Percentiles rank a stretch among this genome's conserved stretches.
These are phyloP conservation scores for Petrophora chlorosata DNA, from an alignment of 2,888 invertebrate species.

Conservation along the genomic window DNA sequence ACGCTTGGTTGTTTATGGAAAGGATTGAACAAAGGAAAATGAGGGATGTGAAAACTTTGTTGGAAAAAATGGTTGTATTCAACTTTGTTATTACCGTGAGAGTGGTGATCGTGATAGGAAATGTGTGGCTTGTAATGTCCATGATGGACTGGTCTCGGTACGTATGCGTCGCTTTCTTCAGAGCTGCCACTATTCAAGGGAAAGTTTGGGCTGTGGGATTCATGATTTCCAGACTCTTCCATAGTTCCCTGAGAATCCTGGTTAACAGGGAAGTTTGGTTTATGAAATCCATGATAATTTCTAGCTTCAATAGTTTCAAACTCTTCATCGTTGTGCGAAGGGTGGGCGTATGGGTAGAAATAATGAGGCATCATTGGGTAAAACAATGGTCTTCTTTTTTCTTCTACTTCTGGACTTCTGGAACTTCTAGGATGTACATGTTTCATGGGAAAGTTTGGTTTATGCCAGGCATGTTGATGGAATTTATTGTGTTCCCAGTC, in stretches of 20 bases:
- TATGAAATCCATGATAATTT: constrained; percentile 1
- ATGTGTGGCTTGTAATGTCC: background rate
- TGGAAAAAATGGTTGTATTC: no score
- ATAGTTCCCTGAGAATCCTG: background rate
- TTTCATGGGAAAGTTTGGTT: background rate
- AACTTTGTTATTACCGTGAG: no score
- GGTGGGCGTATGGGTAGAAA: constrained; percentile 8
- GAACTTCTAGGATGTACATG: background rate
- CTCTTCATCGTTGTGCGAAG: constrained; percentile 14
- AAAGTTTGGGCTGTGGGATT: constrained; percentile 1
- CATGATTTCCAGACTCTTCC: background rate
- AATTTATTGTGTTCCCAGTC: background rate
- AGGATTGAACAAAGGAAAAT: no score
- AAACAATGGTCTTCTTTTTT: constrained; percentile 16
- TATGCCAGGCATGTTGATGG: background rate
- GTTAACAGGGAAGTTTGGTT: background rate
- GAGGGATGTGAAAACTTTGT: no score
- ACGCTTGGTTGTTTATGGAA: no score
- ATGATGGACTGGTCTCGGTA: background rate
- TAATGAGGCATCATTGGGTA: constrained; percentile 10
- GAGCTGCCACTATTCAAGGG: constrained; percentile 1
- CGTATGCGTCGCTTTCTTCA: background rate
- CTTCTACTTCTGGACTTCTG: background rate
- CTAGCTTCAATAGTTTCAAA: constrained; percentile 13
- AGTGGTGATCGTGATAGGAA: no score